Evolutionary conservation across 1,140 invertebrate species (phyloP).

Genomic region (Trichonephila inaurata): DNA sequence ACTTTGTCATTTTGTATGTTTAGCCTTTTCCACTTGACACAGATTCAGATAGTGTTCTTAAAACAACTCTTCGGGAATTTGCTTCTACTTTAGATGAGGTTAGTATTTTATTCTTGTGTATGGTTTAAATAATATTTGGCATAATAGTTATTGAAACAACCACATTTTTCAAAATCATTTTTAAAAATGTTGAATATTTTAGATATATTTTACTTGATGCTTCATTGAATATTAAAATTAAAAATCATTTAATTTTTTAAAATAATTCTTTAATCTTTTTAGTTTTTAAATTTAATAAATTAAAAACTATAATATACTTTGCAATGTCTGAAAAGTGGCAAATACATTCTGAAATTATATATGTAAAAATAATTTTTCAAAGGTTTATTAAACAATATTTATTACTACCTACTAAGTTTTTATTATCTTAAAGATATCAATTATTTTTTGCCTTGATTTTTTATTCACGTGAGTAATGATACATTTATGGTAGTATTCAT

Average conservation of each 20-base stretch:
- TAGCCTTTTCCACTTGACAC: constrained; percentile 82
- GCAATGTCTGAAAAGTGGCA: neutral
- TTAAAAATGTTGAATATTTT: neutral
- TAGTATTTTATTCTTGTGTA: constrained; percentile 71
- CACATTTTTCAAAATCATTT: neutral
- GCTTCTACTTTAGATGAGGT: constrained; percentile 82
- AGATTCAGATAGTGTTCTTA: constrained; percentile 81
- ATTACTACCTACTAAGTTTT: neutral
- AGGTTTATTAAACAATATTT: too few species aligned
- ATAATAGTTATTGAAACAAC: neutral
- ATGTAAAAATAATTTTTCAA: too few species aligned
- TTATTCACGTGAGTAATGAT: too few species aligned
- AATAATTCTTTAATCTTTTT: neutral
- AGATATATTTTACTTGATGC: neutral
- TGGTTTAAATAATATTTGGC: neutral
- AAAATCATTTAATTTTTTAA: neutral
- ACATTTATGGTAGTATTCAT: too few species aligned
- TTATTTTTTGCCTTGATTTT: too few species aligned
- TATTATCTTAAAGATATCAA: neutral
- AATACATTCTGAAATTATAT: neutral
- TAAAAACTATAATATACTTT: neutral
- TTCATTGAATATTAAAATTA: neutral
- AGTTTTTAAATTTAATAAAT: neutral
- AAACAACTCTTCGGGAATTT: constrained; percentile 81
- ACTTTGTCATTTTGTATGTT: neutral